phyloP scores from a whole-genome alignment of 1,140 invertebrate genomes.

The Druon quercuslanigerum region DNA sequence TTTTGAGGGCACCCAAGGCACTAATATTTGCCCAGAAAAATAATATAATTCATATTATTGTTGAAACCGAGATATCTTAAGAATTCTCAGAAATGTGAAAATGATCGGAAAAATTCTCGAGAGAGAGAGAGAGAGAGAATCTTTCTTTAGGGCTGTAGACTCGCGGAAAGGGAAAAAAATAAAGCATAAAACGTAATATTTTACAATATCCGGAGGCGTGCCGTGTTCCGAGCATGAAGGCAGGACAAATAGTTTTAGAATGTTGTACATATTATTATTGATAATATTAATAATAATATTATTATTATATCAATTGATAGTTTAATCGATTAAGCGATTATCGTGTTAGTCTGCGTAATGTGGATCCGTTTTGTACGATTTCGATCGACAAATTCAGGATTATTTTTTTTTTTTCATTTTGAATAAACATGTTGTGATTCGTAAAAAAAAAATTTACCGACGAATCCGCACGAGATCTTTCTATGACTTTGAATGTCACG shows the following conservation, averaged over 20 bases:
- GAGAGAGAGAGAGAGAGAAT: too few species aligned
- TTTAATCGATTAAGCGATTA: conserved; percentile 67
- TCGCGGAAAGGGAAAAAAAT: too few species aligned
- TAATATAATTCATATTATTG: conserved; percentile 32
- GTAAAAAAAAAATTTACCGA: background rate
- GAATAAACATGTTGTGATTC: background rate
- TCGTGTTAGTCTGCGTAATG: conserved; percentile 64
- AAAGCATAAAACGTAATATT: conserved; percentile 46
- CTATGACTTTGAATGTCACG: conserved; percentile 52
- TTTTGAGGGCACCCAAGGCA: background rate
- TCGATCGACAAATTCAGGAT: conserved; percentile 42
- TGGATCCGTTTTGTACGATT: conserved; percentile 64
- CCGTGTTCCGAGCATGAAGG: conserved; percentile 58
- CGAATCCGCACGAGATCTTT: conserved; percentile 31
- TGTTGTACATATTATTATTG: conserved; percentile 70
- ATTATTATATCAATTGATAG: conserved; percentile 67
- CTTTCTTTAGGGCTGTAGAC: too few species aligned
- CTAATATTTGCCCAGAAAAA: conserved; percentile 13
- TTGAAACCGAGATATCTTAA: background rate
- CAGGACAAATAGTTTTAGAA: conserved; percentile 61
- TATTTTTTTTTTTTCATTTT: background rate
- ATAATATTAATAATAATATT: conserved; percentile 63
- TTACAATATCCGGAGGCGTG: conserved; percentile 57
- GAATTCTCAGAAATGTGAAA: too few species aligned
- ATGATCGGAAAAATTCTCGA: too few species aligned